Conservation (phyloP, 2,888 invertebrate species). For the Hanleya hanleyi region DNA sequence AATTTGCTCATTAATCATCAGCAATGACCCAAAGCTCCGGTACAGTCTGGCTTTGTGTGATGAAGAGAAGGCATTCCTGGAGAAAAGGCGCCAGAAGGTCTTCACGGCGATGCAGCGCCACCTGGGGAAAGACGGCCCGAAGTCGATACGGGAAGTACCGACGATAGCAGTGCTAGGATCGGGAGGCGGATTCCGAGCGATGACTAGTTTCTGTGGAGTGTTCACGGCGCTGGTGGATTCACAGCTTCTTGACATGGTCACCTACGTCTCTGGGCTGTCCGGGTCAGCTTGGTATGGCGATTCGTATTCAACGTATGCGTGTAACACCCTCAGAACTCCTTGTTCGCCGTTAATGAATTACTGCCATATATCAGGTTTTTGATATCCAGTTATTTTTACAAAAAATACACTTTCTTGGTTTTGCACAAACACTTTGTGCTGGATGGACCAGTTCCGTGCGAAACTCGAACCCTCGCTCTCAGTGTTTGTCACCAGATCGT, state of each 20-base stretch:
- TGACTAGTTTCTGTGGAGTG: slow-evolving; percentile 73
- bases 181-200: slow-evolving; percentile 75
- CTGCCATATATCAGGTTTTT: too few species aligned
- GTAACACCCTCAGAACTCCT: too few species aligned
- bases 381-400: too few species aligned
- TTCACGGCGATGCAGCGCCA: slow-evolving; percentile 65
- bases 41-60: slow-evolving; percentile 73
- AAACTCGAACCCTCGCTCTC: too few species aligned
- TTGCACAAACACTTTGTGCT: too few species aligned
- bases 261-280: slow-evolving; percentile 73
- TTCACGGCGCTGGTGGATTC: slow-evolving; percentile 72
- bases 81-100: slow-evolving; percentile 59
- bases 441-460: too few species aligned
- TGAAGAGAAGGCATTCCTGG: slow-evolving; percentile 72
- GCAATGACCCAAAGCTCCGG: slow-evolving; percentile 71
- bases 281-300: slow-evolving; percentile 75
- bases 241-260: slow-evolving; percentile 71
- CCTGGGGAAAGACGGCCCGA: slow-evolving; percentile 67
- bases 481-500: too few species aligned
- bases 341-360: too few species aligned
- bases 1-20: too few species aligned
- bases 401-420: too few species aligned
- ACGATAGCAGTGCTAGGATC: slow-evolving; percentile 74
- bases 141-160: slow-evolving; percentile 71
- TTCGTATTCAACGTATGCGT: too few species aligned